Evolutionary conservation across 2,888 invertebrate genomes (phyloP), one percentile per base, ranked within the genome.

Genomic region (Pycnomerus fuliginosus): DNA sequence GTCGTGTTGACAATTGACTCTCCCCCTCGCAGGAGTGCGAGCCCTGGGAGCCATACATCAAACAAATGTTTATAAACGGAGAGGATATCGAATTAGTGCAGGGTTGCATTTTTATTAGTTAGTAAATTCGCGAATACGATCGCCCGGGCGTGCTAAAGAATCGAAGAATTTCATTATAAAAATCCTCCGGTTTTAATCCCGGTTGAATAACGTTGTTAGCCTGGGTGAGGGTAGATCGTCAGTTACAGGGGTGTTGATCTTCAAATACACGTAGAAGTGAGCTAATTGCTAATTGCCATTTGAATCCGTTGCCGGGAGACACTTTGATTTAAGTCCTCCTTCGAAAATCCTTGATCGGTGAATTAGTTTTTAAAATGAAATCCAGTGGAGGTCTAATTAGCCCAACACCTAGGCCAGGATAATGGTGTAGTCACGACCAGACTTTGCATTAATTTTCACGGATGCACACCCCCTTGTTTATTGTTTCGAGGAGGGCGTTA

Each of bases 1-100:
- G 70, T 68, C 65, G 69, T 69, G 67, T 69, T 69, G 70, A 69
- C 70, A 70, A 70, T 70, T 68, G 69, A 61, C 56, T 57, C 58
- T 60, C 64, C 11, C 63, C 65, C 64, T 61, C 52, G 47, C 38
- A 49, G 55, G 56, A 60, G 56, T 51, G 47, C 45, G 57, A 58
- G 64, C 55, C 66, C 50, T 55, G 69, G 68, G 69, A 69, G 61
- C 62, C 51, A 67, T 69, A 58, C 55, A 63, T 69, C 68, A 68
- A 62, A 55, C 60, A 61, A 65, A 30, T 56, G 56, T 55, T 59
- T 61, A 59, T 58, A 60, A 61, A 56, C 53, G 60, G 16, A 39
- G 25, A 12, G 53, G 47, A 60, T 62, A 61, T 62, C 59, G 56
- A 60, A 63, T 63, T 60, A 63, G 61, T 44, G 15, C 5, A 13